Conservation (phyloP, 37 sponge, comb jelly and placozoan species). For the Hormiphora californensis region DNA sequence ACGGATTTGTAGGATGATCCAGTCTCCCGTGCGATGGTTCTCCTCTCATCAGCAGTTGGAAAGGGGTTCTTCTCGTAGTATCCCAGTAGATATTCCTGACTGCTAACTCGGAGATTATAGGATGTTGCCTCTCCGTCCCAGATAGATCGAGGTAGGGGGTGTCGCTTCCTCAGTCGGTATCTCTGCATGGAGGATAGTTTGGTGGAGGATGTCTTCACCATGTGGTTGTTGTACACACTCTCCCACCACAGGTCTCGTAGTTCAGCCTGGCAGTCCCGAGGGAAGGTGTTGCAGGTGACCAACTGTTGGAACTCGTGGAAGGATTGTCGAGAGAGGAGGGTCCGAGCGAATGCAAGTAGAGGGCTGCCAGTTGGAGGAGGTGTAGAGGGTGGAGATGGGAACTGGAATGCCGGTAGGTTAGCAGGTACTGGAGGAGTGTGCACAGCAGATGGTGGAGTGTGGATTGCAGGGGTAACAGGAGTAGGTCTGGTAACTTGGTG, state of each 20-base stretch:
- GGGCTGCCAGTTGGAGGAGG: neutral
- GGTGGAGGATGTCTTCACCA: conserved; percentile 1
- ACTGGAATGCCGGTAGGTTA: too few species aligned
- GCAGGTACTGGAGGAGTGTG: too few species aligned
- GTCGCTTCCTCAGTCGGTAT: conserved; percentile 44
- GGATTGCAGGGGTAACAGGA: conserved; percentile 2
- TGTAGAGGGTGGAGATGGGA: neutral
- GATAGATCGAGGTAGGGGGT: conserved; percentile 22
- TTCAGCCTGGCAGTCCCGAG: neutral
- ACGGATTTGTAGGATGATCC: conserved; percentile 28
- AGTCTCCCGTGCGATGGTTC: neutral
- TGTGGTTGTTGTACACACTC: conserved; percentile 28
- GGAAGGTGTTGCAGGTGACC: neutral
- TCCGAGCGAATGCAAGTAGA: neutral
- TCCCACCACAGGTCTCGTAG: conserved; percentile 45
- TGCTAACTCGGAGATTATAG: conserved; percentile 10
- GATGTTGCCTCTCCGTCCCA: conserved; percentile 32
- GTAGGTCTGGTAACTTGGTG: neutral
- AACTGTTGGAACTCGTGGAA: conserved; percentile 51
- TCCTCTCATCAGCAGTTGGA: conserved; percentile 44
- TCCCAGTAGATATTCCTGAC: neutral
- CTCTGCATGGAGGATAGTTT: conserved; percentile 28
- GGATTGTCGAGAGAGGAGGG: neutral
- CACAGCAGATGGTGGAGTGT: too few species aligned
- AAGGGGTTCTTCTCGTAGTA: conserved; percentile 32